A percentile compares a stretch with the other conserved stretches of the same genome.
These are phyloP conservation scores for Phocides pigmalion DNA, from an alignment of 1,140 invertebrate species.

Conservation along the genomic window DNA sequence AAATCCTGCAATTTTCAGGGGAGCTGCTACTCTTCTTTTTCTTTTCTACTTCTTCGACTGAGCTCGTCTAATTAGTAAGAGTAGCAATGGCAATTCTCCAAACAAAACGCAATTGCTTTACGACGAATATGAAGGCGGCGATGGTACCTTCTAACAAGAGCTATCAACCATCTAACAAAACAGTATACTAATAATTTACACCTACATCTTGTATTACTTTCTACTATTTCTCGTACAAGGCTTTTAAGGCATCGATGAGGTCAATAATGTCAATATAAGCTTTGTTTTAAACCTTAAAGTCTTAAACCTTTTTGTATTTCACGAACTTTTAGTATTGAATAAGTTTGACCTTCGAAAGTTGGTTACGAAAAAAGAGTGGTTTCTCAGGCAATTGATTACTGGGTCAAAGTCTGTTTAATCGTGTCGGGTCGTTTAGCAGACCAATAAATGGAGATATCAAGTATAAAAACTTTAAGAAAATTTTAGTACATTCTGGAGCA, in stretches of 20 bases:
- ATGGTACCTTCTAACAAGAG: too few species aligned
- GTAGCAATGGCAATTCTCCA: too few species aligned
- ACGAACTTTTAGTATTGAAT: conserved; percentile 2
- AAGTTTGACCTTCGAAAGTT: conserved; percentile 20
- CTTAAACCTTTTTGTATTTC: conserved; percentile 21
- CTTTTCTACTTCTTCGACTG: too few species aligned
- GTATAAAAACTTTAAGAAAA: background rate
- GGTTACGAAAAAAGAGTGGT: conserved; percentile 3
- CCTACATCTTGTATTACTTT: too few species aligned
- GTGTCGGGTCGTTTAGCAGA: background rate
- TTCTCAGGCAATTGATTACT: conserved; percentile 5
- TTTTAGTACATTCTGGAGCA: background rate
- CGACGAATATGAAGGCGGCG: too few species aligned
- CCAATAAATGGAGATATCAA: background rate
- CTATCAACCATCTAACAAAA: too few species aligned
- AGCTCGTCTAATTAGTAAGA: too few species aligned
- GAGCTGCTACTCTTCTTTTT: too few species aligned
- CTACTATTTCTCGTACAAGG: too few species aligned
- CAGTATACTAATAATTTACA: too few species aligned
- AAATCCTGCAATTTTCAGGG: too few species aligned
- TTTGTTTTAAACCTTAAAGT: conserved; percentile 21
- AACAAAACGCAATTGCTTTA: too few species aligned
- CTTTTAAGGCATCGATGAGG: background rate
- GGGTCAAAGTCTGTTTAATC: conserved; percentile 6
- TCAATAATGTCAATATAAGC: conserved; percentile 17